These are phyloP conservation scores for Drosophila recens DNA, from an alignment of 2,888 invertebrate genomes.

Conservation along the genomic window DNA sequence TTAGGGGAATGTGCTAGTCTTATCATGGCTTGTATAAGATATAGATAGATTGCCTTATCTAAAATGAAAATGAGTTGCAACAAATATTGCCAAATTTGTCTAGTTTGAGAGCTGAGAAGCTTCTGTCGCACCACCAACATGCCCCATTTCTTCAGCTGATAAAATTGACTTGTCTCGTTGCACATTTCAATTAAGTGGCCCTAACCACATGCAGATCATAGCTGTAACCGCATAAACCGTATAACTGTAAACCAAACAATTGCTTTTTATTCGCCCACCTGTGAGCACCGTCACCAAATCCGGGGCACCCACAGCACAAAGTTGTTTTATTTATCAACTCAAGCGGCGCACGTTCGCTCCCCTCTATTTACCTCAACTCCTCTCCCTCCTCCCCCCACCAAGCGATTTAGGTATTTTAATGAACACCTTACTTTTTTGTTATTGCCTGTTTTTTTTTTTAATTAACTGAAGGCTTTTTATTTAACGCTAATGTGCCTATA, in stretches of 20 bases:
- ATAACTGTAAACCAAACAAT: slow-evolving; percentile 8
- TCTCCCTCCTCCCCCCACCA: neutral
- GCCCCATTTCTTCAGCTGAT: slow-evolving; percentile 11
- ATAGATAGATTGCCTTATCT: slow-evolving; percentile 45
- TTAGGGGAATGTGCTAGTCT: slow-evolving; percentile 32
- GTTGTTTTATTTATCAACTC: slow-evolving; percentile 64
- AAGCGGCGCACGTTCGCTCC: slow-evolving; percentile 39
- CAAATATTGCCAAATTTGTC: slow-evolving; percentile 4
- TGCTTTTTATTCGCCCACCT: slow-evolving; percentile 17
- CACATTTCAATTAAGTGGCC: slow-evolving; percentile 39
- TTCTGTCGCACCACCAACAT: neutral
- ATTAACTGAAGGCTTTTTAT: neutral
- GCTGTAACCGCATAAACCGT: slow-evolving; percentile 5
- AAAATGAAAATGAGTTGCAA: slow-evolving; percentile 10
- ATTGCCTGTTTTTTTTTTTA: slow-evolving; percentile 5
- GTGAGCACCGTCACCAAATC: slow-evolving; percentile 5
- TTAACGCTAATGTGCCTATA: neutral
- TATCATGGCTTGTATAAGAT: slow-evolving; percentile 40
- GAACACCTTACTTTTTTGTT: slow-evolving; percentile 50
- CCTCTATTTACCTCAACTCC: neutral
- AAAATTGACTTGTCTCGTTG: slow-evolving; percentile 6
- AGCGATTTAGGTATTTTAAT: slow-evolving; percentile 61
- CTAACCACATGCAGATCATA: slow-evolving; percentile 30
- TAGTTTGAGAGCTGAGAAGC: neutral
- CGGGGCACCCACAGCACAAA: slow-evolving; percentile 26